A percentile compares a stretch with the other conserved stretches of the same genome.
Evolutionary conservation across 1,140 invertebrate genomes (phyloP).

Genomic region (Apis florea): DNA sequence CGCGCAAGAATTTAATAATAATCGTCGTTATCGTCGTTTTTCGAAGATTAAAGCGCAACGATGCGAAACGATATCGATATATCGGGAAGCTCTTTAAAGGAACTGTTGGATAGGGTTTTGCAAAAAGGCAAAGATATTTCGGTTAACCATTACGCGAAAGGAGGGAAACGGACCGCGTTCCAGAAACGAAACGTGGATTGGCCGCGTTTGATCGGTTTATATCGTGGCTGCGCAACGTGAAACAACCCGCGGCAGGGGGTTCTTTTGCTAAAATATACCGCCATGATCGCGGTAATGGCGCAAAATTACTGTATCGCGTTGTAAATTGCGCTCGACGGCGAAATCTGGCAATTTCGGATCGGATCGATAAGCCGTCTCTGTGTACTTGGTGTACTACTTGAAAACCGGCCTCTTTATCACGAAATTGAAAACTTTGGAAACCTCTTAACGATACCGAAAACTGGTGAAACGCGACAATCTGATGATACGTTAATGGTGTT

Average conservation of each 20-base stretch:
- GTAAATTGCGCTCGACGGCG: conserved; percentile 11
- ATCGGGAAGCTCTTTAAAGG: not conserved
- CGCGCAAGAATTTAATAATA: not conserved
- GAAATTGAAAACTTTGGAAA: not conserved
- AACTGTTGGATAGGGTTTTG: not conserved
- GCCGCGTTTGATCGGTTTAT: conserved; percentile 17
- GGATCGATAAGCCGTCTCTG: not conserved
- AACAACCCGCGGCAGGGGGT: not conserved
- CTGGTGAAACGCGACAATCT: too few relatives aligned
- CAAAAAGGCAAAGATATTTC: not conserved
- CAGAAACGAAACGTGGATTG: conserved; percentile 1
- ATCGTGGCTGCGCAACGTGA: not conserved
- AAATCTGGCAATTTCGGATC: conserved; percentile 35
- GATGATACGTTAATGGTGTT: not conserved
- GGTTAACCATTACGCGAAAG: not conserved
- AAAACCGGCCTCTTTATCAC: not conserved
- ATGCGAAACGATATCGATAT: not conserved
- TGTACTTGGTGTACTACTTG: not conserved
- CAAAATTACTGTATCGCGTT: conserved; percentile 35
- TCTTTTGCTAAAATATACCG: conserved; percentile 16
- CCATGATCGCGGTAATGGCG: conserved; percentile 11
- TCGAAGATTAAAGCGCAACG: not conserved
- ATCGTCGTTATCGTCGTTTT: not conserved
- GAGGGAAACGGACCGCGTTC: not conserved
- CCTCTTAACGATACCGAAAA: not conserved